phyloP scores from a whole-genome alignment of 2,888 invertebrate genomes.

The Scaptomyza caliginosa region DNA sequence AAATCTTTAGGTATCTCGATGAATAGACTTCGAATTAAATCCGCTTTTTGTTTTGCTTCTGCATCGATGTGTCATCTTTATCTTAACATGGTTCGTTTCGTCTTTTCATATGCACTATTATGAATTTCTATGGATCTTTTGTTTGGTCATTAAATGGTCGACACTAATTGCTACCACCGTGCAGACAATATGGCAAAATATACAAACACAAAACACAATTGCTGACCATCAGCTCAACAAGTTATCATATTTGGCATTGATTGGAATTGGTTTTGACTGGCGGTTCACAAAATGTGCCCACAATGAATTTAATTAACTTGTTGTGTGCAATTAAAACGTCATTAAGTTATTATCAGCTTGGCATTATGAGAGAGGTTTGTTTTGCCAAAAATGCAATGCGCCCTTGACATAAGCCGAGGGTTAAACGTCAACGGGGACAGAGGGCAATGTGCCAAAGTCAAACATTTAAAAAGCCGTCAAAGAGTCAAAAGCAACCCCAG shows the following conservation, averaged over 20 bases:
- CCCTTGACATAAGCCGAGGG: constrained; percentile 65
- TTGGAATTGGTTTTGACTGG: constrained; percentile 72
- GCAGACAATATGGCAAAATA: constrained; percentile 38
- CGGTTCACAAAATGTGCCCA: constrained; percentile 42
- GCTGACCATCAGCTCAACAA: constrained; percentile 48
- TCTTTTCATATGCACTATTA: constrained; percentile 49
- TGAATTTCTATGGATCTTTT: constrained; percentile 49
- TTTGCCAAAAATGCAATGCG: constrained; percentile 57
- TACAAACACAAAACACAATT: constrained; percentile 12
- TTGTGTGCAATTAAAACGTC: constrained; percentile 76
- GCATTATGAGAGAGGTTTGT: constrained; percentile 65
- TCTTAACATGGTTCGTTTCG: not conserved
- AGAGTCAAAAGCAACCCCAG: constrained; percentile 63
- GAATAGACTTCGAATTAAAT: not conserved
- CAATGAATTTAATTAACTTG: constrained; percentile 75
- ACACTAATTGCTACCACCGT: constrained; percentile 77
- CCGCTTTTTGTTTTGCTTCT: constrained; percentile 5
- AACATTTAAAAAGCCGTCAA: constrained; percentile 41
- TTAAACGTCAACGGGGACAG: not conserved
- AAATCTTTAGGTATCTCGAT: constrained; percentile 8
- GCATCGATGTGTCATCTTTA: constrained; percentile 6
- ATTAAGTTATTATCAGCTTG: constrained; percentile 72
- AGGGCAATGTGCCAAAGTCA: constrained; percentile 56
- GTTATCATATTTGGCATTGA: constrained; percentile 63
- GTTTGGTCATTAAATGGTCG: constrained; percentile 58